These are phyloP conservation scores for Rissa tridactyla DNA, from an alignment of 2,113 vertebrate genomes.

Conservation along the genomic window DNA sequence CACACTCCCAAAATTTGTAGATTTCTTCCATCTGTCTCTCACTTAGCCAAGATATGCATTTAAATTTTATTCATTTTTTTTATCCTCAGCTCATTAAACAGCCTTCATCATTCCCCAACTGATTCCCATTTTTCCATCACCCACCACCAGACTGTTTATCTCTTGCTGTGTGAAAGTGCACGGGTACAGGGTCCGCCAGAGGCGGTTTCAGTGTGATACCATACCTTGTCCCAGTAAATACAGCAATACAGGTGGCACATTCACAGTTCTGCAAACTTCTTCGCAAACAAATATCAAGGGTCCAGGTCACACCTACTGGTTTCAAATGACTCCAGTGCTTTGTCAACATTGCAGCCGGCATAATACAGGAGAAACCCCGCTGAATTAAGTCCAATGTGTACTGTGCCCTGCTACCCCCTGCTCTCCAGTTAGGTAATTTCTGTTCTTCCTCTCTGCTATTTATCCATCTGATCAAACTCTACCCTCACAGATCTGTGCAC, in stretches of 20 bases:
- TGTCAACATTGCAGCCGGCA: background rate
- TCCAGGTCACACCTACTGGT: background rate
- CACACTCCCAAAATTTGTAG: conserved; percentile 46
- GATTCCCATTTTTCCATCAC: background rate
- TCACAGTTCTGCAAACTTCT: background rate
- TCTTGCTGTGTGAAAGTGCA: background rate
- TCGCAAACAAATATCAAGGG: background rate
- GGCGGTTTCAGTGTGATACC: background rate
- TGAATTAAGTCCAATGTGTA: background rate
- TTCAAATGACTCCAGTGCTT: background rate
- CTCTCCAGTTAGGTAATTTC: background rate
- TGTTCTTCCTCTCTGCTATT: background rate
- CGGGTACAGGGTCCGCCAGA: background rate
- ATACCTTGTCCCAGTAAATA: background rate
- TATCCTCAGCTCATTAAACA: conserved; percentile 27
- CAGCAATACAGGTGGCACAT: background rate
- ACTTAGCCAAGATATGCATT: conserved; percentile 11
- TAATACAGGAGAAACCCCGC: background rate
- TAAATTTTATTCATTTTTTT: conserved; percentile 38
- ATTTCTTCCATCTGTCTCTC: conserved; percentile 46
- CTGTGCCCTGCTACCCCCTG: background rate
- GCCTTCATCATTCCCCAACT: background rate
- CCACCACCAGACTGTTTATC: background rate
- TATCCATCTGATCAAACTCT: background rate
- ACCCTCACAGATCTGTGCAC: background rate